Evolutionary conservation across 1,140 invertebrate species (phyloP).

Genomic region (Leptopilina clavipes): DNA sequence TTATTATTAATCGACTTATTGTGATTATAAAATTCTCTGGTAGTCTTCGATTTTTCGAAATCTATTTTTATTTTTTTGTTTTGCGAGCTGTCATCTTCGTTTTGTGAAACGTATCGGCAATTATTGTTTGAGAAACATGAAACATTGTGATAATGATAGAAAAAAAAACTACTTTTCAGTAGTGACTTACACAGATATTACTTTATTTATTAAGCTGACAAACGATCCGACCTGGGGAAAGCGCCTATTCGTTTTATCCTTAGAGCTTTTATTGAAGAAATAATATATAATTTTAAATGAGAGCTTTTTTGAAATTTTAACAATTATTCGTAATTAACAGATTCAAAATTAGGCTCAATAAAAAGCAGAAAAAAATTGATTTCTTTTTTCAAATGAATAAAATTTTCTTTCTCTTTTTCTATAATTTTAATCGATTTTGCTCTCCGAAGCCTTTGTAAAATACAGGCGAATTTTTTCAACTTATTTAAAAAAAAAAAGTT

Average conservation of each 20-base stretch:
- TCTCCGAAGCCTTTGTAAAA: too few species aligned
- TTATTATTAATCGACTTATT: neutral
- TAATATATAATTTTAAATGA: conserved; percentile 26
- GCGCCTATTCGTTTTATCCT: conserved; percentile 16
- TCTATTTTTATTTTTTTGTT: neutral
- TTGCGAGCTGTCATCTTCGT: neutral
- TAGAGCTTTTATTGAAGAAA: neutral
- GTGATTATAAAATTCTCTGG: conserved; percentile 28
- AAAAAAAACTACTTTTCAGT: conserved; percentile 7
- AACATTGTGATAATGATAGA: neutral
- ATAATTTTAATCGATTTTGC: neutral
- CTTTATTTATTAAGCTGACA: conserved; percentile 23
- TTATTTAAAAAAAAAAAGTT: neutral
- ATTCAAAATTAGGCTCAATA: too few species aligned
- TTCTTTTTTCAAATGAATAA: too few species aligned
- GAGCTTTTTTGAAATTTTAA: neutral
- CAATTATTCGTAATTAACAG: neutral
- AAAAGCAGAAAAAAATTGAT: too few species aligned
- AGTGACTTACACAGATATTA: conserved; percentile 8
- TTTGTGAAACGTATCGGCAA: conserved; percentile 18
- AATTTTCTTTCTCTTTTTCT: too few species aligned
- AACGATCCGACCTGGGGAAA: conserved; percentile 5
- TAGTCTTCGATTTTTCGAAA: conserved; percentile 19
- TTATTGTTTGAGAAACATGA: conserved; percentile 35
- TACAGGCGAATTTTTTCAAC: neutral